These are phyloP conservation scores for Lampris megalopsis DNA, from an alignment of 2,113 vertebrate species.

Conservation along the genomic window DNA sequence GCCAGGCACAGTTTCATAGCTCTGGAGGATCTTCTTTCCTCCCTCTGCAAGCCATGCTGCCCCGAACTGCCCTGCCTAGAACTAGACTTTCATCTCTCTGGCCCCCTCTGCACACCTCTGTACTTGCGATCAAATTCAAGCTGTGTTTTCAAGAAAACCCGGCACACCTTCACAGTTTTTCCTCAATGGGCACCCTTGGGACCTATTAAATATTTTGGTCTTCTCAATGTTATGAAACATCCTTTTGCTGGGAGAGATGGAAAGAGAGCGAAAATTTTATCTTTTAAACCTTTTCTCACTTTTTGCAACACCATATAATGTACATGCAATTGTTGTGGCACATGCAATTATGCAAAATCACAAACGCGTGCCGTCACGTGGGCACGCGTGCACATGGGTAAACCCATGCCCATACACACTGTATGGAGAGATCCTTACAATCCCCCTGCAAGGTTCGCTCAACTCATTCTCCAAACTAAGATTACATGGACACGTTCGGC, in stretches of 20 bases:
- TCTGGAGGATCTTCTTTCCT: conserved; percentile 52
- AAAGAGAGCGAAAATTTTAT: no score
- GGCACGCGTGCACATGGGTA: not conserved
- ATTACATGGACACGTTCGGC: not conserved
- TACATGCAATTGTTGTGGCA: no score
- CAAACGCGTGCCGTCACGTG: not conserved
- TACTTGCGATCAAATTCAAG: not conserved
- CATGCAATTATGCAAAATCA: not conserved
- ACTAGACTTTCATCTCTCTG: conserved; percentile 16
- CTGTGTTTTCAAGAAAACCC: conserved; percentile 8
- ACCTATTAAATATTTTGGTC: not conserved
- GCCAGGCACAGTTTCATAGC: conserved; percentile 28
- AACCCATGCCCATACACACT: not conserved
- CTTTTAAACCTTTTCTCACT: no score
- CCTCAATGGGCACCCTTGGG: not conserved
- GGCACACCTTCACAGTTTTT: not conserved
- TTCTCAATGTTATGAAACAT: not conserved
- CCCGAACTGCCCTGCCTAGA: conserved; percentile 18
- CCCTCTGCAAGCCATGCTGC: not conserved
- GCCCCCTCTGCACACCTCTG: not conserved
- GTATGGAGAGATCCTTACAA: not conserved
- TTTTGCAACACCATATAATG: no score
- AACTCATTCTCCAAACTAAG: conserved; percentile 10
- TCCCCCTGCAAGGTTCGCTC: conserved; percentile 5
- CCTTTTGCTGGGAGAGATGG: no score